Evolutionary conservation across 2,888 invertebrate species (phyloP).

Genomic region (Epinotia bilunana): DNA sequence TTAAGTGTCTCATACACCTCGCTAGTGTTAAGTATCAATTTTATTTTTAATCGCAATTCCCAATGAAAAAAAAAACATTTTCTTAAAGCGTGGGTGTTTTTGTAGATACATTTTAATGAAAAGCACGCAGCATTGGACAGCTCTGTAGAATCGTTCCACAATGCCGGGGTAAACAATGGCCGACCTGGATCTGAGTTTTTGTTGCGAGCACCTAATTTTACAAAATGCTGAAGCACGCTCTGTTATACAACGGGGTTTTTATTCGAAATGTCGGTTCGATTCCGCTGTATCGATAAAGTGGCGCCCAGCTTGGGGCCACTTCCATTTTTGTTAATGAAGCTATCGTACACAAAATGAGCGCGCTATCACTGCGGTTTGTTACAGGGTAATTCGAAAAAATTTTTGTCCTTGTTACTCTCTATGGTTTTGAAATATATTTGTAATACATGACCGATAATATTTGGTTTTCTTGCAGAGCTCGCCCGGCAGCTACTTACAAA

Average conservation of each 20-base stretch:
- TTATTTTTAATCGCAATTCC: constrained; percentile 15
- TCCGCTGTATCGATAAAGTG: constrained; percentile 35
- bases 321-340: constrained; percentile 34
- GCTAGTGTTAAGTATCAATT: constrained; percentile 43
- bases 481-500: constrained; percentile 28
- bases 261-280: constrained; percentile 43
- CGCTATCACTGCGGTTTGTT: constrained; percentile 23
- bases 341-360: constrained; percentile 38
- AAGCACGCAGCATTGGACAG: constrained; percentile 41
- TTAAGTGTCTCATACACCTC: constrained; percentile 26
- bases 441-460: neutral
- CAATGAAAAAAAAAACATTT: constrained; percentile 27
- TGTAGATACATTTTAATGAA: constrained; percentile 43
- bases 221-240: constrained; percentile 46
- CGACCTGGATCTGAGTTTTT: constrained; percentile 63
- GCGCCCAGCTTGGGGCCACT: constrained; percentile 48
- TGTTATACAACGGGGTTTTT: constrained; percentile 34
- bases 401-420: constrained; percentile 15
- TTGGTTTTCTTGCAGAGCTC: neutral
- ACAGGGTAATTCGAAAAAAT: neutral
- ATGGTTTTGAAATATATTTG: neutral
- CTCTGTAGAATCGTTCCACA: constrained; percentile 50
- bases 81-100: constrained; percentile 30
- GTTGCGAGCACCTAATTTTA: constrained; percentile 59
- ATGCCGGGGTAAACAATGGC: constrained; percentile 64